Base-by-base conservation (phyloP, 2,888 invertebrate genomes). In the Ophraella communa region DNA sequence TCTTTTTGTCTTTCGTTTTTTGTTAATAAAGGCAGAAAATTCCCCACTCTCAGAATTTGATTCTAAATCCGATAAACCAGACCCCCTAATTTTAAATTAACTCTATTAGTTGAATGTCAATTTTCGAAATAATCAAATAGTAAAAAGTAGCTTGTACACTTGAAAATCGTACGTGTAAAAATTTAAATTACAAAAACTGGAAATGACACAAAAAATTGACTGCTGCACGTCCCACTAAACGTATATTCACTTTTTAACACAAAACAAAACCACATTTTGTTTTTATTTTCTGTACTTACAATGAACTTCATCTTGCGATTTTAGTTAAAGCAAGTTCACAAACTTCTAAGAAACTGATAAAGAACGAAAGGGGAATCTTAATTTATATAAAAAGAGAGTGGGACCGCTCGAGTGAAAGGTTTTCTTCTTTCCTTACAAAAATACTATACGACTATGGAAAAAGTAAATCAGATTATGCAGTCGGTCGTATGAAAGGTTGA, bases 271-370 rank as follows among this genome's bases (percentile, higher is more conserved):
- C 20, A 27, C n/a, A 27, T 33, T 45, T 47, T 14, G 14, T 11
- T 20, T 49, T 47, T 24, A 7, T 23, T 47, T 49, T 49, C 3
- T 4, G 49, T 72, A 77, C 76, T 76, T 72, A 77, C 76, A 71
- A 73, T 66, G 63, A 70, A 72, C 72, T 72, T 75, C 77, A 77
- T 77, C 70, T 72, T 73, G 69, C 63, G 53, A 69, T 60, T 65
- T 64, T 68, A 63, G n/a, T n/a, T 60, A 66, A 57, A 61, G 59
- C 45, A 58, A 60, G 65, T 69, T 70, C 62, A 66, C 69, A 44
- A 73, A 69, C 71, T 69, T 72, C 66, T 74, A 75, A 74, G 73
- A 71, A 72, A 78, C 77, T 78, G 77, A 77, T 77, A 74, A 74
- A 71, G 71, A 63, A 66, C 30, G 27, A 69, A 69, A 59, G 64